Evolutionary conservation across 37 sponge, comb jelly and placozoan genomes (phyloP), one percentile per base, ranked within the genome.

Genomic region (Ephydatia muelleri): DNA sequence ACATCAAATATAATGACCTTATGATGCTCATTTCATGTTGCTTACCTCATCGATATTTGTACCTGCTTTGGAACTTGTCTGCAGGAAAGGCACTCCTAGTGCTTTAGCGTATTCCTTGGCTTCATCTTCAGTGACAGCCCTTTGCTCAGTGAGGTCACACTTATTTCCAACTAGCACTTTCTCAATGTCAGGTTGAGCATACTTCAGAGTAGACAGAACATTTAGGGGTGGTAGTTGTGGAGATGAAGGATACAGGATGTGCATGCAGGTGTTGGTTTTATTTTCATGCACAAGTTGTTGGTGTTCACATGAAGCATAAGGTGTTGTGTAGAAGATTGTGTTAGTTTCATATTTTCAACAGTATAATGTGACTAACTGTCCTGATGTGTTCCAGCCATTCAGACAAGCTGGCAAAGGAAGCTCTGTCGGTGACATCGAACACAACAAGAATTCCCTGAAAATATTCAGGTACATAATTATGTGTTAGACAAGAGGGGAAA

Each of bases 401-500:
- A 70, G 86, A 78, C 76, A 94, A 91, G 79, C 91, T 94, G 30
- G 83, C 91, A 75, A 94, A 94, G 9, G 94, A 83, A 72, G 88
- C 79, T 27, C 78, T 64, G 28, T 85, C 67, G 22, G 94, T 94
- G 14, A 94, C 85, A 76, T 94, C 94, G 70, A 88, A 94, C 28
- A 94, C 94, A 40, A 94, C 86, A 72, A 94, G 84, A 29, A 94
- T 94, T 27, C 94, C 94, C 92, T 91, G 86, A 5, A 37, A 40
- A 33, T 28, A 75, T 32, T n/a, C n/a, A 36, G 77, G 4, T 33
- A 75, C 38, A 75, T 13, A 16, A 72, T 27, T 67, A n/a, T n/a
- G 47, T 11, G 47, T 8, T 8, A 11, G 47, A 43, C 47, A 43
- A 4, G 8, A 43, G 47, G 8, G 26, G 37, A 67, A 70, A 8